Evolutionary conservation across 2,888 invertebrate genomes (phyloP).

Genomic region (Laothoe populi): DNA sequence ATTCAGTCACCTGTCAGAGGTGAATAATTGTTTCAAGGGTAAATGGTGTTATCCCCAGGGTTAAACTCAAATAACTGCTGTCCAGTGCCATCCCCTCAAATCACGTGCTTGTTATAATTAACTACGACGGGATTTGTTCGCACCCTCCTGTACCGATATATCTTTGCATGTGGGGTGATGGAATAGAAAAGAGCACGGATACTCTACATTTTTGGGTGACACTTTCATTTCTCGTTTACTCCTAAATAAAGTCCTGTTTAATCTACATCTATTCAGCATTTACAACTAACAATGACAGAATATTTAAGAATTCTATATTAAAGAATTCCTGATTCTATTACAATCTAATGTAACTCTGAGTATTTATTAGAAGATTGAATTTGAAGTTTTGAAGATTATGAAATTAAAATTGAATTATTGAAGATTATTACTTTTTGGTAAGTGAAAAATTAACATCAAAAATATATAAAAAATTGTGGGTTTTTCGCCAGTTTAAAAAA

Average conservation of each 20-base stretch:
- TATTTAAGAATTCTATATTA: no score
- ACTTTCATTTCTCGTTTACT: not conserved
- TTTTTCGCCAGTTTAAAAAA: no score
- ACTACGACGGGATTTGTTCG: constrained; percentile 10
- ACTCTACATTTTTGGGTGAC: constrained; percentile 6
- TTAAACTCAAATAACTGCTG: constrained; percentile 15
- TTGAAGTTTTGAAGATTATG: no score
- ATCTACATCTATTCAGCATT: not conserved
- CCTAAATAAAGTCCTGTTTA: not conserved
- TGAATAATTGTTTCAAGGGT: constrained; percentile 8
- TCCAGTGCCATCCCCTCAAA: constrained; percentile 11
- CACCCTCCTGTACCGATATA: not conserved
- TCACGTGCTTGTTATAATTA: constrained; percentile 12
- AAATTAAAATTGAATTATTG: no score
- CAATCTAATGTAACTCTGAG: no score
- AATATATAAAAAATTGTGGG: no score
- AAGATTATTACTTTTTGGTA: no score
- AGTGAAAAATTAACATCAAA: no score
- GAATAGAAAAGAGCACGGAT: not conserved
- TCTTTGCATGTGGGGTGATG: constrained; percentile 1
- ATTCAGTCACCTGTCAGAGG: constrained; percentile 5
- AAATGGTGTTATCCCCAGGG: not conserved
- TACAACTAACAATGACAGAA: not conserved
- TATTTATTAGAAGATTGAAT: no score
- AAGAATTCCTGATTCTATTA: no score